These are phyloP conservation scores for Saccopteryx bilineata DNA, from an alignment of 2,113 vertebrate species.

Conservation along the genomic window DNA sequence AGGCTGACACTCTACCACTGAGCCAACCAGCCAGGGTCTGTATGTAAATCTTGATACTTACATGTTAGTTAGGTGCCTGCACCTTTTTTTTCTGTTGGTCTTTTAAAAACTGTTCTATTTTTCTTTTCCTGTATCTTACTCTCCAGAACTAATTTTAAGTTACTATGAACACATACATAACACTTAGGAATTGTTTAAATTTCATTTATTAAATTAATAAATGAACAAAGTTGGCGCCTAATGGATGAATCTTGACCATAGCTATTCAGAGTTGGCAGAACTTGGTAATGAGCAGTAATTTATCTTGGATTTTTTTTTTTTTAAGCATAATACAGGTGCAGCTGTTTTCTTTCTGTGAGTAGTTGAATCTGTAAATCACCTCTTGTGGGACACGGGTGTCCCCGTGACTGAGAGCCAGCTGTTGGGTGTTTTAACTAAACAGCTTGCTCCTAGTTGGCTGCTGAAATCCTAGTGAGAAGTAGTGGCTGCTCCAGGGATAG, in stretches of 20 bases:
- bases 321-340: neutral
- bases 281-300: constrained; percentile 1
- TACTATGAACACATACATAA: neutral
- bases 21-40: neutral
- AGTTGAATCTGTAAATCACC: constrained; percentile 56
- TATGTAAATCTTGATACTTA: neutral
- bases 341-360: constrained; percentile 70
- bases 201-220: constrained; percentile 41
- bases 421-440: constrained; percentile 36
- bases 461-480: constrained; percentile 21
- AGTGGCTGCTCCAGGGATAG: constrained; percentile 52
- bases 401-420: constrained; percentile 56
- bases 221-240: neutral
- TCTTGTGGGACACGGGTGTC: neutral
- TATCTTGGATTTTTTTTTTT: neutral
- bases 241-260: neutral
- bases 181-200: neutral
- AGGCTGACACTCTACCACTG: no score
- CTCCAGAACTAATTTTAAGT: neutral
- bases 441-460: constrained; percentile 32
- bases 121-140: neutral
- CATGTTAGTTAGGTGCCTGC: neutral
- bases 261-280: constrained; percentile 3
- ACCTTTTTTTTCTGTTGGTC: neutral
- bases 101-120: neutral